A percentile compares a stretch with the other conserved stretches of the same genome.
Conservation (phyloP, 1,140 invertebrate species). For the Magallana ariakensis region DNA sequence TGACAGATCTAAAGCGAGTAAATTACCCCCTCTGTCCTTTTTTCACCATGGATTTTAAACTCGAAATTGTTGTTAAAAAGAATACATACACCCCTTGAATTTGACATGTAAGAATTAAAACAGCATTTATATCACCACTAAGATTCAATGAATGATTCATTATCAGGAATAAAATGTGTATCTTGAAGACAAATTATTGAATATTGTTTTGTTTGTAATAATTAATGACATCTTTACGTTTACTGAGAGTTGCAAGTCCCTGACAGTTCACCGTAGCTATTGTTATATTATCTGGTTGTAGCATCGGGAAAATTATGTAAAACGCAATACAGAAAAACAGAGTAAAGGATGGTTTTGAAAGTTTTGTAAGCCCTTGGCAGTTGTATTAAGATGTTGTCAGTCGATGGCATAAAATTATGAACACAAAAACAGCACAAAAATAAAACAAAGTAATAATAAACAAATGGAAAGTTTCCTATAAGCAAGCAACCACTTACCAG, state of each 20-base stretch:
- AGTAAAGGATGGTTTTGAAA: background rate
- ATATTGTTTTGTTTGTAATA: background rate
- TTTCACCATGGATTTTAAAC: constrained; percentile 43
- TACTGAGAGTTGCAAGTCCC: background rate
- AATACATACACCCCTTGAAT: constrained; percentile 47
- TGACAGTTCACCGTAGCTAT: constrained; percentile 36
- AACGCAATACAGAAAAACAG: too few species aligned
- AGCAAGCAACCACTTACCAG: background rate
- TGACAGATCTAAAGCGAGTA: constrained; percentile 42
- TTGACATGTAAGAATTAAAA: constrained; percentile 50
- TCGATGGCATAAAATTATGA: background rate
- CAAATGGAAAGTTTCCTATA: background rate
- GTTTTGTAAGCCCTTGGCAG: too few species aligned
- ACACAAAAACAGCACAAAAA: background rate
- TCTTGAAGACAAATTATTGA: constrained; percentile 38
- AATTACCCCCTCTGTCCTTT: constrained; percentile 44
- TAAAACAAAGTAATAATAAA: background rate
- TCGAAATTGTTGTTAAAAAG: constrained; percentile 55
- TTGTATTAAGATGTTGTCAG: background rate
- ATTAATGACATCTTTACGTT: constrained; percentile 39
- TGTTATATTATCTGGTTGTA: constrained; percentile 12
- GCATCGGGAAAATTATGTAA: too few species aligned
- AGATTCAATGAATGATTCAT: constrained; percentile 35
- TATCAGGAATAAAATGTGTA: constrained; percentile 33
- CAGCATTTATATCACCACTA: constrained; percentile 45